Base-by-base conservation (phyloP, 2,888 invertebrate species). In the Anorthoa munda region DNA sequence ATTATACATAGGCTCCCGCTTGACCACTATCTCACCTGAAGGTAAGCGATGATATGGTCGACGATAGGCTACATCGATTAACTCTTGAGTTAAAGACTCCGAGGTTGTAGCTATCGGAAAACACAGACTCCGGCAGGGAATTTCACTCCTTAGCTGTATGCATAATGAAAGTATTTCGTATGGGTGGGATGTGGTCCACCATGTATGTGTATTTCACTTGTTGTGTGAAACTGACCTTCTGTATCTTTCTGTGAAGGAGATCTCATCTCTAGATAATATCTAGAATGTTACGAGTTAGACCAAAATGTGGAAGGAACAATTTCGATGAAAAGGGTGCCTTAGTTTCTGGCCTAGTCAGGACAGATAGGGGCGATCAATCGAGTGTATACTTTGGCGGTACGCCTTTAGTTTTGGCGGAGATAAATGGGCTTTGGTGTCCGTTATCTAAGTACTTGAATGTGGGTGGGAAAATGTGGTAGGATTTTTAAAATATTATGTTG, bases 201-300 rank as follows among this genome's bases (percentile, higher is more conserved):
- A n/a, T 12, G 18, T 23, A 4, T 59, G n/a, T 17, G 1, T 31
- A 5, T 51, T 21, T 56, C 3, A 26, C 9, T 2, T 31, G 15
- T 18, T 31, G 5, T 21, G 21, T 46, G 3, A 21, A 31, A 1
- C 7, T 2, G 31, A 48, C 21, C 46, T 31, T 69, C 31, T 56
- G 70, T 21, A 69, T 3, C 15, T 48, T 46, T 39, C 21, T 46
- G 9, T 21, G 23, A 15, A 56, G 13, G 53, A 68, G 65, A 66
- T 67, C 66, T 26, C 15, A 31, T 66, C 64, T 72, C 55, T 58
- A 63, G 78, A 79, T 81, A 66, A 66, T 56, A 79, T 81, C 61
- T 65, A 26, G 18, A 69, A 60, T 64, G 53, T 58, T 59, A 60
- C 48, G 70, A 76, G 48, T 65, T 66, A 61, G 66, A 67, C 66